These are phyloP conservation scores for Erpetoichthys calabaricus DNA, from an alignment of 2,797 vertebrate species.

Conservation along the genomic window DNA sequence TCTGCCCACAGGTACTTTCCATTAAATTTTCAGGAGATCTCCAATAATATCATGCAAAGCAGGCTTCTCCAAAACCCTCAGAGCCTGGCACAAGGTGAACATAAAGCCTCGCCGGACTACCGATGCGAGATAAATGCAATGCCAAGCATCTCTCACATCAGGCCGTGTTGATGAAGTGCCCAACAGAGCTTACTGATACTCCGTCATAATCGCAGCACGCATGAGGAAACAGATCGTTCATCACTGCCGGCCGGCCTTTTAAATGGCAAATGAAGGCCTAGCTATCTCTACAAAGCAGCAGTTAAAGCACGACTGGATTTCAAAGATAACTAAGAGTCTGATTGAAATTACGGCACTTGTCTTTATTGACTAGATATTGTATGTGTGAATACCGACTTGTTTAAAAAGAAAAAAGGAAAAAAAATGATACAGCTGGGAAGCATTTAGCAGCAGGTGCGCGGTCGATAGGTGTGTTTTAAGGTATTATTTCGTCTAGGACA, in stretches of 20 bases:
- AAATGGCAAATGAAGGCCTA: conserved; percentile 9
- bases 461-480: conserved; percentile 1
- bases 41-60: no score
- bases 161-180: neutral
- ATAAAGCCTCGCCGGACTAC: no score
- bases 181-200: neutral
- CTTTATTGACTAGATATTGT: neutral
- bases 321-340: neutral
- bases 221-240: conserved; percentile 22
- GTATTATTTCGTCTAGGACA: neutral
- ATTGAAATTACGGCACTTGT: neutral
- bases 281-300: conserved; percentile 17
- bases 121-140: no score
- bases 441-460: neutral
- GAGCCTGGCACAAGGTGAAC: no score
- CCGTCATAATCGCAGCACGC: neutral
- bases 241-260: conserved; percentile 28
- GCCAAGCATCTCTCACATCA: neutral
- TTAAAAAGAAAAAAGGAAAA: no score
- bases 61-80: no score
- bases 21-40: no score
- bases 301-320: conserved; percentile 6
- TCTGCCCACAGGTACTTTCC: no score
- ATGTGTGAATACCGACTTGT: neutral
- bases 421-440: conserved; percentile 3